phyloP scores from a whole-genome alignment of 1,140 invertebrate genomes.

The Acyrthosiphon pisum region DNA sequence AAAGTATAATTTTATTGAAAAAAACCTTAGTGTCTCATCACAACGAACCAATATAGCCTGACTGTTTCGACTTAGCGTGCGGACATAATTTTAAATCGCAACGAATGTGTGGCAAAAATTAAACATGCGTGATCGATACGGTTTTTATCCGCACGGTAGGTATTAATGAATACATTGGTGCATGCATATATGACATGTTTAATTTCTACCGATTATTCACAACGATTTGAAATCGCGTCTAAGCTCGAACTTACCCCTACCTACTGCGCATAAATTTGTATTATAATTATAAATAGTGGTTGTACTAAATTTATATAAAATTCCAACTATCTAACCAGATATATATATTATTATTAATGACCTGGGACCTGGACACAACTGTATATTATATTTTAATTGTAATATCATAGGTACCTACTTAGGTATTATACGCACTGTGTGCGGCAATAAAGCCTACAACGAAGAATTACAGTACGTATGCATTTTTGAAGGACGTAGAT shows the following conservation, averaged over 20 bases:
- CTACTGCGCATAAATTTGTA: neutral
- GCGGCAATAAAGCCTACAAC: neutral
- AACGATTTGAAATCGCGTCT: neutral
- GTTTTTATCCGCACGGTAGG: neutral
- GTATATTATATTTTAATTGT: no score
- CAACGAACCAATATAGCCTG: neutral
- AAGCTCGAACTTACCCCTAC: neutral
- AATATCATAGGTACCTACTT: neutral
- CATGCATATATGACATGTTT: neutral
- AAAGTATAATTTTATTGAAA: neutral
- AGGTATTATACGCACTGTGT: neutral
- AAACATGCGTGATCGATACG: neutral
- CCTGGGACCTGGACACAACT: no score
- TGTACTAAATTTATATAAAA: neutral
- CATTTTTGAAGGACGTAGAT: slow-evolving; percentile 3
- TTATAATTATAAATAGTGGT: neutral
- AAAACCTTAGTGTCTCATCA: neutral
- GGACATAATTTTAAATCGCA: neutral
- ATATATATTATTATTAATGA: neutral
- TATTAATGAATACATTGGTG: no score
- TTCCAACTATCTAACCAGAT: neutral
- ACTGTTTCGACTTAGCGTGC: neutral
- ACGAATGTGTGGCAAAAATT: neutral
- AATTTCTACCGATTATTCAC: neutral
- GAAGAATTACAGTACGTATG: neutral